Base-by-base conservation (phyloP, 1,140 invertebrate genomes). In the Sycophaga agraensis region DNA sequence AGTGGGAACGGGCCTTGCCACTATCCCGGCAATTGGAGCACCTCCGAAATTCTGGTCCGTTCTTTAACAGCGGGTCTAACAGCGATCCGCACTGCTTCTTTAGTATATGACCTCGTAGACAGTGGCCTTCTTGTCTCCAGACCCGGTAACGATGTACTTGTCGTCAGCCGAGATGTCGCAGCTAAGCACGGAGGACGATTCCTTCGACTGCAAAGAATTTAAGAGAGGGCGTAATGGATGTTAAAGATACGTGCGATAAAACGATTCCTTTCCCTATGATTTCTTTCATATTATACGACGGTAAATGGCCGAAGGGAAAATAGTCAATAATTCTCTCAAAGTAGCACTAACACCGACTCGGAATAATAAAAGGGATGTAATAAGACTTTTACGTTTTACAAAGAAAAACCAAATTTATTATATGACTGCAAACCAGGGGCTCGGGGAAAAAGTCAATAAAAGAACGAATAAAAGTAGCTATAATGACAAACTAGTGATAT, bases 161-260 rank as follows among this genome's bases (percentile, higher is more conserved):
- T 99, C 97, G 81, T 99, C 97, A 19, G 92, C 88, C 58, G 97
- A 98, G 79, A 99, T 98, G 86, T 99, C 97, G 86, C 97, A 99
- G 84, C 95, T 97, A 63, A 99, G 85, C 68, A 99, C 97, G 66
- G 96, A 99, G 64, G 96, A 98, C 46, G 94, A 96, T 86, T 99
- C 97, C 82, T 98, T 98, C 31, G 94, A 96, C 94, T 98, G 87
- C 66, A 89, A 88, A 76, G 82, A 77, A 73, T 70, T 21, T 34
- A 46, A 35, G 37, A 70, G 34, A 50, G 55, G 24, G 34, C 19
- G 45, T 58, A 65, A 58, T 56, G 46, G 51, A 62, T 22, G 45
- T 56, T 56, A 56, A 62, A 56, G 59, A 39, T 35, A 34, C 31
- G 2, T 19, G 3, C 42, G 40, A 61, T 61, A 37, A 46, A 61